phyloP scores from a whole-genome alignment of 1,140 invertebrate species.

The Drosophila pallidifrons region DNA sequence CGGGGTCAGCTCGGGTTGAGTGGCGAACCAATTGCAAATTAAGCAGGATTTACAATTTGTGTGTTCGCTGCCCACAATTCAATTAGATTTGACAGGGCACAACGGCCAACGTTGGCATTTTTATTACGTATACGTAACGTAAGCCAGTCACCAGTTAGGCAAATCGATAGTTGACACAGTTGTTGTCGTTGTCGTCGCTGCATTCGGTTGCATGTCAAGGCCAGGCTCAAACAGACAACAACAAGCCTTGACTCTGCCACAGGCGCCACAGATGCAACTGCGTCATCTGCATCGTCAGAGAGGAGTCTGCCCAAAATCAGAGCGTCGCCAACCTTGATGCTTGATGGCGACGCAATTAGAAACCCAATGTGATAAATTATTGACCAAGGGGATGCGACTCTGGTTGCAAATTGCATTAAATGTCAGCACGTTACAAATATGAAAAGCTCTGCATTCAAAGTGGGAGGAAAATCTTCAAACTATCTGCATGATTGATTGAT shows the following conservation, averaged over 20 bases:
- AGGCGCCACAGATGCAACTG: conserved; percentile 29
- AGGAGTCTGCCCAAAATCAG: background rate
- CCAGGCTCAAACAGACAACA: conserved; percentile 44
- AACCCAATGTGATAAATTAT: conserved; percentile 61
- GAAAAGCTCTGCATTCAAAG: conserved; percentile 1
- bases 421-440: conserved; percentile 51
- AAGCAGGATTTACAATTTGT: background rate
- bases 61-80: background rate
- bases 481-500: background rate
- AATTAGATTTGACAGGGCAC: conserved; percentile 2
- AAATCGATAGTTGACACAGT: conserved; percentile 70
- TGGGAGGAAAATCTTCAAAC: background rate
- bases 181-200: conserved; percentile 15
- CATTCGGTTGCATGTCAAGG: conserved; percentile 49
- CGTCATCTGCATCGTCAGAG: conserved; percentile 38
- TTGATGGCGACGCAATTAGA: conserved; percentile 8
- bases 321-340: conserved; percentile 45
- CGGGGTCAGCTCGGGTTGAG: background rate
- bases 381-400: conserved; percentile 26
- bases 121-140: conserved; percentile 59
- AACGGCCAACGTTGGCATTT: background rate
- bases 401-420: conserved; percentile 58
- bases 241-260: conserved; percentile 60
- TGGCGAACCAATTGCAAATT: conserved; percentile 8
- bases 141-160: background rate